Conservation (phyloP, 2,113 vertebrate species). For the Rynchops niger region DNA sequence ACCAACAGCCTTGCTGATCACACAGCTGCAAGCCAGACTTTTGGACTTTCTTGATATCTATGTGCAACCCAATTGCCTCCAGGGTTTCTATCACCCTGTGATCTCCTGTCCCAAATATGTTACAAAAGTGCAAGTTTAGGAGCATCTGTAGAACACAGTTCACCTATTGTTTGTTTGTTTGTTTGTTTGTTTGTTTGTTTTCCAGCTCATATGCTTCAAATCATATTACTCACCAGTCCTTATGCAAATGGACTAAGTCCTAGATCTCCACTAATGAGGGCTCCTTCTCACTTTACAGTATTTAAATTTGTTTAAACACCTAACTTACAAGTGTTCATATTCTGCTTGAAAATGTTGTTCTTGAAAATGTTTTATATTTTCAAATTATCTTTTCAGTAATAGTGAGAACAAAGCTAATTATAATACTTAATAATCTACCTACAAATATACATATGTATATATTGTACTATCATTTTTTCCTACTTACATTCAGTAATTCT, state of each 20-base stretch:
- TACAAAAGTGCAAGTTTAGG: background rate
- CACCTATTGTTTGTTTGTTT: background rate
- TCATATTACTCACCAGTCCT: background rate
- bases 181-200: background rate
- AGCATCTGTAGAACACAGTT: background rate
- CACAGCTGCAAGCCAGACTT: background rate
- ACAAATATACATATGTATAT: background rate
- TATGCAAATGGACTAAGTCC: background rate
- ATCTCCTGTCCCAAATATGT: background rate
- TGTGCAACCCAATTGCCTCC: background rate
- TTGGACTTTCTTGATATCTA: background rate
- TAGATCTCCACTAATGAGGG: background rate
- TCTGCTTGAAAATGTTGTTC: background rate
- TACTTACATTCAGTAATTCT: background rate
- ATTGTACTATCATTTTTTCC: background rate
- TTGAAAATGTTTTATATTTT: background rate
- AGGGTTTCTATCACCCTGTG: background rate
- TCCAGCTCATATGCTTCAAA: background rate
- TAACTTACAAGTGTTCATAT: background rate
- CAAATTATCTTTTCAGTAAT: background rate
- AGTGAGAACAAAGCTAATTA: background rate
- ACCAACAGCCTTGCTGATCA: background rate
- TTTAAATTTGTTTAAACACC: background rate
- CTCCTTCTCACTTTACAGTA: background rate
- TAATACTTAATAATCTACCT: background rate